A percentile compares a stretch with the other conserved stretches of the same genome.
Conservation (phyloP, 2,113 vertebrate genomes). For the Nothocercus julius region DNA sequence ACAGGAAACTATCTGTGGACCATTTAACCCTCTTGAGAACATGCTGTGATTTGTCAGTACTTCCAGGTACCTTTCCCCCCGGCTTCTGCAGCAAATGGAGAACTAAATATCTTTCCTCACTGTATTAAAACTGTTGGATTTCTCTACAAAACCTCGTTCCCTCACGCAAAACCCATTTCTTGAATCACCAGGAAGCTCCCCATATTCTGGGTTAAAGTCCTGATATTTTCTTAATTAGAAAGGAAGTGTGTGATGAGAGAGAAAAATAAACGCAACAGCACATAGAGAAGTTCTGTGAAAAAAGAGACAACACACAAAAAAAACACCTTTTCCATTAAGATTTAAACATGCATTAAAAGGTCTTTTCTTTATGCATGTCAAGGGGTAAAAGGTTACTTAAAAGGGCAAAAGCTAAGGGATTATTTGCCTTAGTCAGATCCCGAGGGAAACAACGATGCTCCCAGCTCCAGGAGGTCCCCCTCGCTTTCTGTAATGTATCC, state of each 20-base stretch:
- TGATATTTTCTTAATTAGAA: background rate
- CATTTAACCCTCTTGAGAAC: background rate
- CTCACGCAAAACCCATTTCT: background rate
- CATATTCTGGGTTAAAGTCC: background rate
- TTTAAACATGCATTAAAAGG: background rate
- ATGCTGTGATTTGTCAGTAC: background rate
- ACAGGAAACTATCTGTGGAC: background rate
- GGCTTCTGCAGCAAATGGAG: background rate
- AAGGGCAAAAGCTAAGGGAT: background rate
- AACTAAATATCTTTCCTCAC: background rate
- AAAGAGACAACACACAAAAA: no score
- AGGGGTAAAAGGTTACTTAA: background rate
- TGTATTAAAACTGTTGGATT: background rate
- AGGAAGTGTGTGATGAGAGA: background rate
- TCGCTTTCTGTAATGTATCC: background rate
- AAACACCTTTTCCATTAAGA: background rate
- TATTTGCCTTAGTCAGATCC: background rate
- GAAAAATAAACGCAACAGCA: background rate
- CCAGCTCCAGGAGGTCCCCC: background rate
- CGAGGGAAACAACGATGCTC: background rate
- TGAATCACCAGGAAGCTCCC: background rate
- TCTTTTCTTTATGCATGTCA: background rate
- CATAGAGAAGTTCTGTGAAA: background rate
- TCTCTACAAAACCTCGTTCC: background rate
- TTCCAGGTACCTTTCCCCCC: background rate